These are phyloP conservation scores for Sinohyriopsis cumingii DNA, from an alignment of 2,888 invertebrate species.

Conservation along the genomic window DNA sequence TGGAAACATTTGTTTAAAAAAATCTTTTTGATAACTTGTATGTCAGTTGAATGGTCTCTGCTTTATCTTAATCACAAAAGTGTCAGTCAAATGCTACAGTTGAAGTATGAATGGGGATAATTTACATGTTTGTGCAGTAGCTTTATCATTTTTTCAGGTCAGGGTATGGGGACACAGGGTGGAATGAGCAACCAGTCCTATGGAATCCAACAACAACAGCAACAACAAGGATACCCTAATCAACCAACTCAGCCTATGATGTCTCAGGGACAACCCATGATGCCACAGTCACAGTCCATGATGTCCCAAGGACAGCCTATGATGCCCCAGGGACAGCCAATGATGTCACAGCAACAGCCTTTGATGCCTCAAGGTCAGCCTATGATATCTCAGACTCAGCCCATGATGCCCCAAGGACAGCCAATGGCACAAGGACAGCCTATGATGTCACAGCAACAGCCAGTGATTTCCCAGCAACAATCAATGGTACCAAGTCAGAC, in stretches of 20 bases:
- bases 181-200: constrained; percentile 27
- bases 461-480: constrained; percentile 37
- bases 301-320: constrained; percentile 51
- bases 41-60: too few species aligned
- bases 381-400: constrained; percentile 42
- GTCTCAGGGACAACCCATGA: constrained; percentile 44
- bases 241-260: constrained; percentile 31
- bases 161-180: constrained; percentile 23
- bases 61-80: too few species aligned
- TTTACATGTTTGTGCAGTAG: too few species aligned
- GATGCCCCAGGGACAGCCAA: constrained; percentile 35
- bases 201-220: constrained; percentile 26
- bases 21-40: too few species aligned
- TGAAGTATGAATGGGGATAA: too few species aligned
- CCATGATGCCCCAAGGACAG: constrained; percentile 49
- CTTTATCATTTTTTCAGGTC: constrained; percentile 14
- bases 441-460: constrained; percentile 36
- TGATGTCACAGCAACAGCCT: constrained; percentile 41
- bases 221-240: constrained; percentile 5
- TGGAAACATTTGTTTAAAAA: too few species aligned
- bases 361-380: constrained; percentile 42
- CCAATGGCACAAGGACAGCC: constrained; percentile 41
- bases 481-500: constrained; percentile 49
- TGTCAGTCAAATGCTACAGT: too few species aligned
- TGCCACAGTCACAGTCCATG: constrained; percentile 48